Evolutionary conservation across 2,888 invertebrate species (phyloP), one percentile per base, ranked within the genome.

Genomic region (Branchipolynoe longqiensis): DNA sequence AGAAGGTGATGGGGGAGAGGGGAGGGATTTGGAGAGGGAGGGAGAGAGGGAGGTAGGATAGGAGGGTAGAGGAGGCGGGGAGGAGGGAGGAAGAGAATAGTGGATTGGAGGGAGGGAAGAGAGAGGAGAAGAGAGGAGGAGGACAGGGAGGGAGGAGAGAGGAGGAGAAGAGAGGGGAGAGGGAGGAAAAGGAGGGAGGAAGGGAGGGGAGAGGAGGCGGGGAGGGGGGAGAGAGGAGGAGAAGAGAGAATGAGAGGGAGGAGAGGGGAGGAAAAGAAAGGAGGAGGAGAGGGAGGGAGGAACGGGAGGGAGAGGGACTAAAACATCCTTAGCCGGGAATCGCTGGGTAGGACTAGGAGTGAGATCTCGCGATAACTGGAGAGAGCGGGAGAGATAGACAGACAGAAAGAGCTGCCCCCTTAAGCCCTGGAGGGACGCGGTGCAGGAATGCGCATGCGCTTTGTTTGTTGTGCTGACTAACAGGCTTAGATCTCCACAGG

Each of bases 401-500:
- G 4, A 69, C 22, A 36, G 69, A 69, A 69, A 69, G 69, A 38
- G 69, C 33, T 69, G n/a, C n/a, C n/a, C 69, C 1, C 3, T 4
- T 33, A 36, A 33, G 38, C 36, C n/a, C n/a, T 25, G 62, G 3
- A 28, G 2, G 8, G 36, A 22, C 33, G 36, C 69, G 36, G 69
- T 31, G 31, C 2, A 62, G 62, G 33, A 62, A 62, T 62, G 28
- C 38, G 14, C n/a, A 14, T 25, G 22, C n/a, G n/a, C n/a, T 4
- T 69, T 69, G 69, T 69, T 69, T 18, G 69, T n/a, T 22, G 25
- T 62, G 14, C 28, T 62, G 3, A 25, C 33, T n/a, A 36, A 36
- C 69, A 36, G n/a, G 38, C 38, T 69, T 33, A 14, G 69, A 69
- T 69, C 69, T 69, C 33, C n/a, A 64, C n/a, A n/a, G n/a, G n/a